Evolutionary conservation across 1,140 invertebrate species (phyloP).

Genomic region (Asbolus verrucosus): DNA sequence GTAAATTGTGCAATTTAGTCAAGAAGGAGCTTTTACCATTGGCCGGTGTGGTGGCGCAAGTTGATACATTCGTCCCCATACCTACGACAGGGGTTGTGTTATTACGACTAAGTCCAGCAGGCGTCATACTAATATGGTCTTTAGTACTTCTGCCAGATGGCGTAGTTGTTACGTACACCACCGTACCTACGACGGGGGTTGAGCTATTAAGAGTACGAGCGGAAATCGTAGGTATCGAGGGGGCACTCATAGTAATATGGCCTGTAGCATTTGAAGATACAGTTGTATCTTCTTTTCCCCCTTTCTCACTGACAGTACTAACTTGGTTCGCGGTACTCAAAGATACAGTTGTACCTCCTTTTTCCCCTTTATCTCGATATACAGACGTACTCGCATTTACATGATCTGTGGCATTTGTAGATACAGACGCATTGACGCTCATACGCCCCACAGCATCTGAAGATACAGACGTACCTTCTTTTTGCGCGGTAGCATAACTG

Average conservation of each 20-base stretch:
- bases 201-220: background rate
- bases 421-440: too few relatives aligned
- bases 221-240: constrained; percentile 4
- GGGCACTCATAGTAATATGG: background rate
- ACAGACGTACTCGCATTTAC: too few relatives aligned
- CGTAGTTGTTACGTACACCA: background rate
- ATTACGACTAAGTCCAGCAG: background rate
- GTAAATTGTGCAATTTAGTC: constrained; percentile 39
- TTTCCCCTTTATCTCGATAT: too few relatives aligned
- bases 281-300: background rate
- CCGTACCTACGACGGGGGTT: background rate
- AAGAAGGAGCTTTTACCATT: constrained; percentile 1
- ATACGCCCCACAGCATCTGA: too few relatives aligned
- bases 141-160: background rate
- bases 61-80: background rate
- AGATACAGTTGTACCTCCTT: too few relatives aligned
- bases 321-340: too few relatives aligned
- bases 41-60: background rate
- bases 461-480: too few relatives aligned
- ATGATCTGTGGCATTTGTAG: too few relatives aligned
- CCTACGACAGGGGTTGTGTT: background rate
- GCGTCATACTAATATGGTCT: too few relatives aligned
- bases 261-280: background rate
- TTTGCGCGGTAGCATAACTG: background rate
- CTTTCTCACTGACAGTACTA: background rate